A percentile compares a stretch with the other conserved stretches of the same genome.
These are phyloP conservation scores for Labeo rohita DNA, from an alignment of 2,113 vertebrate genomes.

Conservation along the genomic window DNA sequence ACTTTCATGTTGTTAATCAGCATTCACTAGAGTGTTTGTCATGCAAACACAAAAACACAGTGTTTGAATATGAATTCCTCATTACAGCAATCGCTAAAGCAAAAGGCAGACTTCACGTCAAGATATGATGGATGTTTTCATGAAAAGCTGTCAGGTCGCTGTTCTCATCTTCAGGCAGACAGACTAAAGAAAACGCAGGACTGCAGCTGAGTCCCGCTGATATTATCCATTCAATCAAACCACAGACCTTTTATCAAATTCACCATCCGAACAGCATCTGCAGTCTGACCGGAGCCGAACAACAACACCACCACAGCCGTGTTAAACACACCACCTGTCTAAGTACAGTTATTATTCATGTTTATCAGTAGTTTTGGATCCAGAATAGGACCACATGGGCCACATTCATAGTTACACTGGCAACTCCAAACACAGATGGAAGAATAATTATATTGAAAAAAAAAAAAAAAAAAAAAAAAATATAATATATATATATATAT, in stretches of 20 bases:
- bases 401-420: too few species aligned
- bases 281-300: constrained; percentile 1
- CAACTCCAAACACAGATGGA: too few species aligned
- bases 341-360: background rate
- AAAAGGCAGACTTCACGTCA: background rate
- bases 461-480: too few species aligned
- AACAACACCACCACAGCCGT: background rate
- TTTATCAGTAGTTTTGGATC: background rate
- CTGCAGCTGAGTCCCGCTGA: background rate
- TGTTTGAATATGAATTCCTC: constrained; percentile 1
- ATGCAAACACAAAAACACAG: background rate
- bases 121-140: constrained; percentile 5
- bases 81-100: background rate
- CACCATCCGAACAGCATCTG: background rate
- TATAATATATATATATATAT: too few species aligned
- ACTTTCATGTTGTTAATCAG: background rate
- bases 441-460: too few species aligned
- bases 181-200: background rate
- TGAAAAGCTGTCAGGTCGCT: background rate
- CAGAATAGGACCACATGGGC: too few species aligned
- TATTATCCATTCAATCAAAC: background rate
- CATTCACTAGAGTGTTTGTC: background rate
- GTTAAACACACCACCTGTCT: background rate
- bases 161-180: constrained; percentile 6
- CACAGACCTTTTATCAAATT: constrained; percentile 10